Percentiles rank a stretch among this genome's conserved stretches.
These are phyloP conservation scores for Drosophila engyochracea DNA, from an alignment of 2,888 invertebrate species.

Conservation along the genomic window DNA sequence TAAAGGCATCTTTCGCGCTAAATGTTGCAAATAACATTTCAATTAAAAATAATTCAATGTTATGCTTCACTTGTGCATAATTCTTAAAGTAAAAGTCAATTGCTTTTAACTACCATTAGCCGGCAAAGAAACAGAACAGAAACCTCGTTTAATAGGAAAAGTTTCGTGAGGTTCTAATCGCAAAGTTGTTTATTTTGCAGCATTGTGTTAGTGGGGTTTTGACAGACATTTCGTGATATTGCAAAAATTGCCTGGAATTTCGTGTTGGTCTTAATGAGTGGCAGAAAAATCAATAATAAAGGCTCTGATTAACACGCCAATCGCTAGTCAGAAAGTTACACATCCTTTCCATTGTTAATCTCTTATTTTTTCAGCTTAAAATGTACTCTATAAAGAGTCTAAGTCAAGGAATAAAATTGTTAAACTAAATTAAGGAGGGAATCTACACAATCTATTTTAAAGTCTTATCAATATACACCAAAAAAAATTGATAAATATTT, in stretches of 20 bases:
- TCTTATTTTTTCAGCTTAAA: not conserved
- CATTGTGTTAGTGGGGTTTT: slow-evolving; percentile 30
- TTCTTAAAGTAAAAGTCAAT: slow-evolving; percentile 32
- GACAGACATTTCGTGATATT: slow-evolving; percentile 66
- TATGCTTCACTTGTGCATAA: not conserved
- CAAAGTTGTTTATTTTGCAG: slow-evolving; percentile 31
- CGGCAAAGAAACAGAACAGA: not conserved
- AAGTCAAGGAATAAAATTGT: slow-evolving; percentile 2
- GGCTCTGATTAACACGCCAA: slow-evolving; percentile 57
- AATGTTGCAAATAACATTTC: slow-evolving; percentile 23
- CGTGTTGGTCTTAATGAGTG: slow-evolving; percentile 63
- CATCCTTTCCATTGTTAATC: slow-evolving; percentile 21
- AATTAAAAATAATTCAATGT: slow-evolving; percentile 42
- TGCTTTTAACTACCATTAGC: slow-evolving; percentile 43
- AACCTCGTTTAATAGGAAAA: slow-evolving; percentile 44
- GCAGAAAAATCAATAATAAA: slow-evolving; percentile 68
- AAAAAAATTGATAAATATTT: not conserved
- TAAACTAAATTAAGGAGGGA: not conserved
- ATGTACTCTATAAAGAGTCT: not conserved
- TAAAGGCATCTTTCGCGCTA: slow-evolving; percentile 2
- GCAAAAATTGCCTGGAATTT: slow-evolving; percentile 32
- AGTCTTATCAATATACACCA: not conserved
- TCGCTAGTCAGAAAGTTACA: slow-evolving; percentile 25
- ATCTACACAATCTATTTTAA: not conserved
- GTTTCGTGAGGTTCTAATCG: slow-evolving; percentile 35